Base-by-base conservation (phyloP, 2,797 vertebrate species). In the Premnoplex brunnescens region DNA sequence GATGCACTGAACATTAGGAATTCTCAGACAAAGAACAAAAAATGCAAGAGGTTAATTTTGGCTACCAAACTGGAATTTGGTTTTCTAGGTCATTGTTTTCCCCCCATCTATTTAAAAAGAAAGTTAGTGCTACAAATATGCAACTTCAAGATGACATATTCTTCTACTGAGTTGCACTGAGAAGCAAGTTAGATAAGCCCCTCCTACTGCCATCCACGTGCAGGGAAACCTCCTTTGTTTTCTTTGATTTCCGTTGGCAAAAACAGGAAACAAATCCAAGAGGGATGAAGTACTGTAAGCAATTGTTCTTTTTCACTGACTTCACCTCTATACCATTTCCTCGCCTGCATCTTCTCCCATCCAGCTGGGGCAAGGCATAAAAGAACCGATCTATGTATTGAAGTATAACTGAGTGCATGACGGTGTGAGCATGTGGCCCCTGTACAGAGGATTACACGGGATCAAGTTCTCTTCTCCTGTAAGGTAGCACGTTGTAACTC, bases 41-140 rank as follows among this genome's bases (percentile, higher is more conserved):
- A 96, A 98, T 96, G 96, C 97, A 95, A 98, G 96, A 98, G 85
- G 97, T 97, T 98, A 97, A 97, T 98, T 98, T 98, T 98, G 98
- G 98, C 98, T 98, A 98, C 98, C 98, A 97, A 98, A 98, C 97
- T 97, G 97, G 97, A 94, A 98, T 98, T 98, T 98, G 98, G 98
- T 98, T 98, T 98, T 98, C 98, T 98, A 98, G 98, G 98, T 98
- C 97, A 97, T 95, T 97, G 95, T 91, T 97, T 91, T 96, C 80
- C 97, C 97, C 93, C 95, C 90, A 96, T 97, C 97, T 97, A 97
- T 96, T 97, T 97, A 97, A 97, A 98, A 98, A 97, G 93, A 97
- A 98, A 97, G 96, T 98, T 98, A 98, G 98, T 98, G 98, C 98
- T 98, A 98, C 98, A 98, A 97, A 93, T 97, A 97, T 95, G 98